Conservation (phyloP, 2,113 vertebrate species). For the Platanista minor region DNA sequence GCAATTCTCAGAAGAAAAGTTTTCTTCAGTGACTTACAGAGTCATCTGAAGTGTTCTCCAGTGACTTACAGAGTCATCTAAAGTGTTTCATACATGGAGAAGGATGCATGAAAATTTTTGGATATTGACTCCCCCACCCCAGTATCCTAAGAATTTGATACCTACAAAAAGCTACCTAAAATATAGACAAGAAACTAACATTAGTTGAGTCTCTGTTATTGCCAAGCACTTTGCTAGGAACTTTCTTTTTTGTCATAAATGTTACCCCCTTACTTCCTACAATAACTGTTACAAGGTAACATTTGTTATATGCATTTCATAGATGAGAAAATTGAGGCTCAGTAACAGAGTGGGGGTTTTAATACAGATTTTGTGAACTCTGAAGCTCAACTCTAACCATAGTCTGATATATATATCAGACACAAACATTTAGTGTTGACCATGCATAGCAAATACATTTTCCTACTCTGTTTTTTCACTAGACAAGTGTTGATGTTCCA, state of each 20-base stretch:
- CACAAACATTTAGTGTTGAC: neutral
- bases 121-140: neutral
- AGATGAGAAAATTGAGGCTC: neutral
- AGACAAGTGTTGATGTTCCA: conserved; percentile 50
- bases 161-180: neutral
- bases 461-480: neutral
- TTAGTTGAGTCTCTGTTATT: neutral
- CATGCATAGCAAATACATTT: neutral
- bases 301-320: neutral
- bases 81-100: neutral
- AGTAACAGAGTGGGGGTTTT: neutral
- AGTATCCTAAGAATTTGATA: neutral
- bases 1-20: neutral
- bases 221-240: neutral
- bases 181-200: neutral
- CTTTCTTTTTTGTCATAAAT: neutral
- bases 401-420: neutral
- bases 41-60: neutral
- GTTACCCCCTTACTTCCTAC: neutral
- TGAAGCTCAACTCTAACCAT: neutral
- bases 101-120: neutral
- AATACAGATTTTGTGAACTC: neutral
- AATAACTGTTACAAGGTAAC: neutral
- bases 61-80: neutral
- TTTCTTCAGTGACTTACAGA: neutral